These are phyloP conservation scores for Drosophila anomalata DNA, from an alignment of 2,888 invertebrate genomes.

Conservation along the genomic window DNA sequence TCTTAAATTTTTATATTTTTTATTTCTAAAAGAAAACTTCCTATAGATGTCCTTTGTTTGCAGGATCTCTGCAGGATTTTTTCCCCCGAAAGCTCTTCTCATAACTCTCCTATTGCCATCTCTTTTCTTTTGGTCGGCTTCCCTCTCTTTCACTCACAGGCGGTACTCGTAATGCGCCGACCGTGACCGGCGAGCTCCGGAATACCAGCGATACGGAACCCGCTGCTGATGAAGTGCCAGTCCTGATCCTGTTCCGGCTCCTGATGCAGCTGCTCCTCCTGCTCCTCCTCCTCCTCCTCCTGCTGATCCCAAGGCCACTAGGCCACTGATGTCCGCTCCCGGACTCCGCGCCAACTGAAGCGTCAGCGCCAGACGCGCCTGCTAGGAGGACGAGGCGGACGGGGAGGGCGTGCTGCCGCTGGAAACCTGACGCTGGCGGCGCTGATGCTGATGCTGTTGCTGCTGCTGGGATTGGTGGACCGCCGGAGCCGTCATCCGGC, in stretches of 20 bases:
- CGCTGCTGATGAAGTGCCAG: slow-evolving; percentile 64
- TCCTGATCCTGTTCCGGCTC: slow-evolving; percentile 13
- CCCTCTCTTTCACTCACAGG: slow-evolving; percentile 65
- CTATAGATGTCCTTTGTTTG: neutral
- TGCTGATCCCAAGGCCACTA: slow-evolving; percentile 19
- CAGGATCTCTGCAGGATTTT: neutral
- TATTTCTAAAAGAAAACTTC: neutral
- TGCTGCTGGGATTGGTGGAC: slow-evolving; percentile 41
- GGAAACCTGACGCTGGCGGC: slow-evolving; percentile 54
- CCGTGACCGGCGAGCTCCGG: slow-evolving; percentile 83
- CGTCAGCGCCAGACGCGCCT: slow-evolving; percentile 76
- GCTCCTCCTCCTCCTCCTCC: neutral
- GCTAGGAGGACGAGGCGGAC: slow-evolving; percentile 82
- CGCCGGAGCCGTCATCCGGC: slow-evolving; percentile 60
- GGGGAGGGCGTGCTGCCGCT: slow-evolving; percentile 71
- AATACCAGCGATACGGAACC: slow-evolving; percentile 82
- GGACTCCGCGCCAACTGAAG: slow-evolving; percentile 81
- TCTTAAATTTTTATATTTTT: neutral
- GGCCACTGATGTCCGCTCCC: slow-evolving; percentile 70
- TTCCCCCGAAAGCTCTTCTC: neutral
- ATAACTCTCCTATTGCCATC: slow-evolving; percentile 1
- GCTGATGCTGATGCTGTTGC: slow-evolving; percentile 42
- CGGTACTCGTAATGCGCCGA: slow-evolving; percentile 84
- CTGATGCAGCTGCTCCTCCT: slow-evolving; percentile 19
- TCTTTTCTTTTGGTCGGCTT: slow-evolving; percentile 14